These are phyloP conservation scores for Limnodromus scolopaceus DNA, from an alignment of 2,797 vertebrate species.

Conservation along the genomic window DNA sequence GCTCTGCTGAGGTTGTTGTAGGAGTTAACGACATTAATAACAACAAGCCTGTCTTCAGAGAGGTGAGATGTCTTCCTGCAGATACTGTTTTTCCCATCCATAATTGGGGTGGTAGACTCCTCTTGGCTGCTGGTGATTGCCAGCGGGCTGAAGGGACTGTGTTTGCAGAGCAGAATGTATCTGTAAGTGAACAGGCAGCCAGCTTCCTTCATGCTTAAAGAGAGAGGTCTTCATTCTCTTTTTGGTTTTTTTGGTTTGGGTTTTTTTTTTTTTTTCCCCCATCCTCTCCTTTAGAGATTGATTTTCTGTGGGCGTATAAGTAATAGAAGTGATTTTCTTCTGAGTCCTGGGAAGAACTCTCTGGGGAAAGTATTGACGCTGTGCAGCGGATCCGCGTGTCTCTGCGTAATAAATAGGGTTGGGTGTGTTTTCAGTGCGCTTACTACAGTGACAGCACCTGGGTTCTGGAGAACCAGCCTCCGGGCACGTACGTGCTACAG, in stretches of 20 bases:
- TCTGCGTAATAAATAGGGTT: neutral
- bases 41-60: slow-evolving; percentile 89
- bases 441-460: slow-evolving; percentile 85
- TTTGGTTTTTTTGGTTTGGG: neutral
- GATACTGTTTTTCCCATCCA: neutral
- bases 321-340: neutral
- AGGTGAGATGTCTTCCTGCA: slow-evolving; percentile 75
- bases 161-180: neutral
- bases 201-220: neutral
- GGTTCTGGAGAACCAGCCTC: slow-evolving; percentile 89
- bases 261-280: too few species aligned
- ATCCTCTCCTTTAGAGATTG: neutral
- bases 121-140: neutral
- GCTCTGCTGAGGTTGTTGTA: slow-evolving; percentile 88
- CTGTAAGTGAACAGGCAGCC: neutral
- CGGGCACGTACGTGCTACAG: slow-evolving; percentile 82
- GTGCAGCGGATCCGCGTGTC: neutral
- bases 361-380: neutral
- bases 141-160: neutral
- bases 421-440: slow-evolving; percentile 80
- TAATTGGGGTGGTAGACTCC: neutral
- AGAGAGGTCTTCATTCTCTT: neutral
- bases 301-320: neutral
- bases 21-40: slow-evolving; percentile 91
- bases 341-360: neutral